Conservation (phyloP, 2,113 vertebrate genomes). For the Bostrychus sinensis region DNA sequence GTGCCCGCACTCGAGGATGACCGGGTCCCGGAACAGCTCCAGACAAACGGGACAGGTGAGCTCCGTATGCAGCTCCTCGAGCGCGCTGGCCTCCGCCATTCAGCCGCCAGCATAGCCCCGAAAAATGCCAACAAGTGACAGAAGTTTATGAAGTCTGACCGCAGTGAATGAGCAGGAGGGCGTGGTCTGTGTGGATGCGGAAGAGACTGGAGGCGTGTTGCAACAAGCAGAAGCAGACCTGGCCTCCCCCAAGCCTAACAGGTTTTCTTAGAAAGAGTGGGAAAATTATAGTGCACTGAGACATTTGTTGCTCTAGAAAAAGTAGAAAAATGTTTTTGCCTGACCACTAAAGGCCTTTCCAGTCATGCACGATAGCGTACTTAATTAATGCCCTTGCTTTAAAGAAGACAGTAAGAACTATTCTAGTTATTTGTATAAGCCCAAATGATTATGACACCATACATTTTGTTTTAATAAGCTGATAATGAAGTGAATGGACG, state of each 20-base stretch:
- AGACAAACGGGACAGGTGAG: constrained; percentile 86
- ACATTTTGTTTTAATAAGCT: too few species aligned
- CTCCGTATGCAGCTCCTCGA: constrained; percentile 79
- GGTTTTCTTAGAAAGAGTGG: neutral
- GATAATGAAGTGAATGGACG: too few species aligned
- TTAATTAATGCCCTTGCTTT: too few species aligned
- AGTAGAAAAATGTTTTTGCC: too few species aligned
- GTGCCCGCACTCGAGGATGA: constrained; percentile 89
- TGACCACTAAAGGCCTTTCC: too few species aligned
- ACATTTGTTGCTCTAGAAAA: too few species aligned
- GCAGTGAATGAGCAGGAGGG: constrained; percentile 35
- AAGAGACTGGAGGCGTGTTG: constrained; percentile 37
- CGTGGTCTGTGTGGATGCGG: constrained; percentile 41
- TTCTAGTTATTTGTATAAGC: too few species aligned
- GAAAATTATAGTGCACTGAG: too few species aligned
- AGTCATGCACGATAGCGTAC: too few species aligned
- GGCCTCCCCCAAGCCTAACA: neutral
- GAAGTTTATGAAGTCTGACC: constrained; percentile 2
- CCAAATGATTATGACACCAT: too few species aligned
- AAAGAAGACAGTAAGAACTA: too few species aligned
- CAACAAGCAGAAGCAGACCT: constrained; percentile 19
- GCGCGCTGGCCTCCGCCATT: constrained; percentile 73
- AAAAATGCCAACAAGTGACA: neutral
- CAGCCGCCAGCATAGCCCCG: constrained; percentile 34
- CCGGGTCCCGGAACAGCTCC: constrained; percentile 85